Percentiles rank a stretch among this genome's conserved stretches.
phyloP scores from a whole-genome alignment of 2,797 vertebrate genomes.

The Macrochelys suwanniensis region DNA sequence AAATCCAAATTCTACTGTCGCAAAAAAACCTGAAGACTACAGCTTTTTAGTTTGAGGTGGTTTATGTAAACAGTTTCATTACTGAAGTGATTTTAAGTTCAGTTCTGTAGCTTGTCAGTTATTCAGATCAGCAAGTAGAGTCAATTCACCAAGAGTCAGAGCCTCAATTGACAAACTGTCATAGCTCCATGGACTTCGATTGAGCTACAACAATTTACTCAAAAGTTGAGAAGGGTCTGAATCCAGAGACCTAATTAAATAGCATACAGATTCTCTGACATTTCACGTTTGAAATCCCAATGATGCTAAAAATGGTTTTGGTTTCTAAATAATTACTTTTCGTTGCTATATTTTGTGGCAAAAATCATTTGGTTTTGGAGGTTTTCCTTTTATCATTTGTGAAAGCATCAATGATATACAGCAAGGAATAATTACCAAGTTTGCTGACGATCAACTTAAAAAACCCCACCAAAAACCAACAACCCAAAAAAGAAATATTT shows the following conservation, averaged over 20 bases:
- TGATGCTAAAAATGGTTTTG: not conserved
- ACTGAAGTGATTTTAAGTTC: not conserved
- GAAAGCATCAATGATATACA: not conserved
- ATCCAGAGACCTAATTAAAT: not conserved
- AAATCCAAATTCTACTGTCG: not conserved
- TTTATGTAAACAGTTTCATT: not conserved
- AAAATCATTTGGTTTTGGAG: not conserved
- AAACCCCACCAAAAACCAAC: not conserved
- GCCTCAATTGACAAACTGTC: not conserved
- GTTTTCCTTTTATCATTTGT: not conserved
- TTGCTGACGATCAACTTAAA: fast-evolving
- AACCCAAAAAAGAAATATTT: not conserved
- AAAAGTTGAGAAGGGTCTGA: not conserved
- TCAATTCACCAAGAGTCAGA: not conserved
- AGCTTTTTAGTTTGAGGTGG: not conserved
- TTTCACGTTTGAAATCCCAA: fast-evolving
- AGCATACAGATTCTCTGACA: not conserved
- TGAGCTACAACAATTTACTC: not conserved
- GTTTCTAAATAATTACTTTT: not conserved
- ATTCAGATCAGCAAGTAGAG: not conserved
- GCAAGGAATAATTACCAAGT: not conserved
- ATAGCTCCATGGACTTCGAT: not conserved
- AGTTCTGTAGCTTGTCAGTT: conserved; percentile 7
- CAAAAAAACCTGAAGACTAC: not conserved
- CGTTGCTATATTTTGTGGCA: not conserved